These are phyloP conservation scores for Colletes latitarsis DNA, from an alignment of 1,140 invertebrate species.

Conservation along the genomic window DNA sequence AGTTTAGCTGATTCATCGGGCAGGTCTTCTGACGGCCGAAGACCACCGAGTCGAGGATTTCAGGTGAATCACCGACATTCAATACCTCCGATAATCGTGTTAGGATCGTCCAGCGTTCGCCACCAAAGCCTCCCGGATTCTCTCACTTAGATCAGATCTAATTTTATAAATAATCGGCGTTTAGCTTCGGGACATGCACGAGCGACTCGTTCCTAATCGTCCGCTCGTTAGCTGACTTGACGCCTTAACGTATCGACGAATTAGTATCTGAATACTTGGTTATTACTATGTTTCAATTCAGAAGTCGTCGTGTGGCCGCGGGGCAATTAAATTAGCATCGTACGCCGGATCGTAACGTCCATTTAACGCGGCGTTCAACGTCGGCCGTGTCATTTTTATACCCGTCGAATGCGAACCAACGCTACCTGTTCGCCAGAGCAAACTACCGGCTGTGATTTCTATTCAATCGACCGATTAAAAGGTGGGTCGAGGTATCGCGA, in stretches of 20 bases:
- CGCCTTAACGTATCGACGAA: conserved; percentile 38
- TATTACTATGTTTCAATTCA: conserved; percentile 59
- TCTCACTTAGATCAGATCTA: conserved; percentile 70
- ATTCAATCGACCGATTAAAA: conserved; percentile 40
- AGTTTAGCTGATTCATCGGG: conserved; percentile 53
- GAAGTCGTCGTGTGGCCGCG: conserved; percentile 25
- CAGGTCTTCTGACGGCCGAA: conserved; percentile 26
- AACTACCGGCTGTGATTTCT: conserved; percentile 12
- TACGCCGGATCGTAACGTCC: conserved; percentile 16
- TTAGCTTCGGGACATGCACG: conserved; percentile 6
- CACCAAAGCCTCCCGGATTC: conserved; percentile 42
- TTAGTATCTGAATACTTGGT: conserved; percentile 39
- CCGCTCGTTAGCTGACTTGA: conserved; percentile 39
- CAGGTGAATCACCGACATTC: conserved; percentile 63
- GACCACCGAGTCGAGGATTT: conserved; percentile 57
- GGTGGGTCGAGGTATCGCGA: conserved; percentile 9
- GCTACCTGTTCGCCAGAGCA: conserved; percentile 13
- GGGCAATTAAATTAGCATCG: conserved; percentile 57
- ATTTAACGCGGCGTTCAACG: conserved; percentile 3
- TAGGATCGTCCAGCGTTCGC: conserved; percentile 43
- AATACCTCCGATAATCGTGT: conserved; percentile 57
- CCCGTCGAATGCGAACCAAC: conserved; percentile 24
- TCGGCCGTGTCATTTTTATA: conserved; percentile 37
- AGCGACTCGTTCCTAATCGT: neutral
- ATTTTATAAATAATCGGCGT: conserved; percentile 67